Evolutionary conservation across 2,113 vertebrate species (phyloP), one percentile per base, ranked within the genome.

Genomic region (Abramis brama): DNA sequence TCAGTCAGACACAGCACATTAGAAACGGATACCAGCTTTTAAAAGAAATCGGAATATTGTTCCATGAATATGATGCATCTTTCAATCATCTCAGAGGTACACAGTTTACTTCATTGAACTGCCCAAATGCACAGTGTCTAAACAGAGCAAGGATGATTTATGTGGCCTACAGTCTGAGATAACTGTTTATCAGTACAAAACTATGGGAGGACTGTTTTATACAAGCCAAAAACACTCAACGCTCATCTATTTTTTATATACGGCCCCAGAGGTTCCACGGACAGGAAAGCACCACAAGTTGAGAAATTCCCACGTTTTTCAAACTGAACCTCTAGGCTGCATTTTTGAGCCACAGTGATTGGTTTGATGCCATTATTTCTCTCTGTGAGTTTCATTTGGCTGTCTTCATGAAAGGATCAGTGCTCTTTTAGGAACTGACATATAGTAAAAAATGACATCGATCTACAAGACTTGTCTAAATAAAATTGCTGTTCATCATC

Each of bases 111-210:
- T 93, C 92, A 93, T 91, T 92, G 92, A 89, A 91, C 81, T 88
- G 91, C 83, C 81, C 88, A 91, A 90, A 82, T 75, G 86, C 76
- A 91, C 92, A 79, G 89, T 89, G 90, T 94, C 92, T 93, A 94
- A 94, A 94, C 93, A 95, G 89, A 91, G 62, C 88, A 89, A 90
- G 92, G 91, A 91, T 94, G 93, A 94, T 91, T 93, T 92, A 95
- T 94, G 93, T 92, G 90, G 90, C 92, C 89, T 87, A 90, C 91
- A 87, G 88, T 91, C 77, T 87, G 91, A 93, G 92, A 94, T 92
- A 94, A 93, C 93, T 92, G 91, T 92, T 94, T 93, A 91, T 92
- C 83, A 64, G 92, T 91, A 89, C 89, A 85, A 91, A 87, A 84
- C 91, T 91, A 89, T 90, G 91, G 91, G 91, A 92, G 93, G 92